Conservation (phyloP, 2,888 invertebrate genomes). For the Archips xylosteana region DNA sequence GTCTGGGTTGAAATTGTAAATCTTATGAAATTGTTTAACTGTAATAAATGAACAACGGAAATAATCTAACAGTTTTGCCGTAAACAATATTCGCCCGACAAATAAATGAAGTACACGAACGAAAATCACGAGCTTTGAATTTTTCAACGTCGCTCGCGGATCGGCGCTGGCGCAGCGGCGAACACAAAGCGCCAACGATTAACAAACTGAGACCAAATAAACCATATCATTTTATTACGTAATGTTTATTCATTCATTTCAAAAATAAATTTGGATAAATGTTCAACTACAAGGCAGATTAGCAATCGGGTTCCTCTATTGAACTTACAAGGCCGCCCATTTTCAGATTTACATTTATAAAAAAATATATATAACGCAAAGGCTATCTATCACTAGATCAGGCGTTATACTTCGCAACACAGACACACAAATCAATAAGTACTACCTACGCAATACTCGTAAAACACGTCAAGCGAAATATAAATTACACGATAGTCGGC, state of each 20-base stretch:
- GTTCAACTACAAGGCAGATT: conserved; percentile 27
- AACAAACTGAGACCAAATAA: conserved; percentile 75
- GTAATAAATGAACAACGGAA: conserved; percentile 62
- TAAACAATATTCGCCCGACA: conserved; percentile 74
- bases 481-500: conserved; percentile 26
- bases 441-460: conserved; percentile 5
- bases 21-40: neutral
- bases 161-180: conserved; percentile 69
- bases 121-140: conserved; percentile 81
- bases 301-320: neutral
- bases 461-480: conserved; percentile 8
- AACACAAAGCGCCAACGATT: conserved; percentile 75
- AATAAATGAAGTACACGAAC: conserved; percentile 81
- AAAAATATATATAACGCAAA: neutral
- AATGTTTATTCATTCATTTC: conserved; percentile 52
- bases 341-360: neutral
- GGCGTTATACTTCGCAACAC: neutral
- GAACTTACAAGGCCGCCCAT: neutral
- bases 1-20: neutral
- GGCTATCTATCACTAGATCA: conserved; percentile 14
- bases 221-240: conserved; percentile 71
- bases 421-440: conserved; percentile 13
- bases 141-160: conserved; percentile 78
- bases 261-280: conserved; percentile 32
- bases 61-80: conserved; percentile 58